Conservation (phyloP, 2,888 invertebrate genomes). For the Drosophila greeni region DNA sequence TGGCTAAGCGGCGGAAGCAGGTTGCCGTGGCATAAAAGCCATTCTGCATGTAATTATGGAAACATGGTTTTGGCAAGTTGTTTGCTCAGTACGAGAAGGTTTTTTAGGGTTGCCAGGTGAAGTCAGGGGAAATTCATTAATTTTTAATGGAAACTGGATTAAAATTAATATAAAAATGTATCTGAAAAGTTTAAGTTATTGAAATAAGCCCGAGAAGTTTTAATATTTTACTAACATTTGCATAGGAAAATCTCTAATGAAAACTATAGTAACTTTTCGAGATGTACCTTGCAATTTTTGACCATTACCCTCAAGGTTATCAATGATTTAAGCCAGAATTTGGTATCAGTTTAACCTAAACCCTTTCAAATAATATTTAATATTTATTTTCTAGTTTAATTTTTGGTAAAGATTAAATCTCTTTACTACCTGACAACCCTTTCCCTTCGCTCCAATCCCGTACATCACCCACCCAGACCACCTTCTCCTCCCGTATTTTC, state of each 20-base stretch:
- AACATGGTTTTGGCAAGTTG: conserved; percentile 72
- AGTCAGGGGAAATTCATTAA: no score
- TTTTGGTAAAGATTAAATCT: background rate
- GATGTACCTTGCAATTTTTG: background rate
- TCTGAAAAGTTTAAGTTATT: background rate
- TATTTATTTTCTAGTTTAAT: background rate
- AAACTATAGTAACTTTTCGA: background rate
- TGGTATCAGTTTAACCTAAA: fast-evolving
- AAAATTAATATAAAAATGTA: background rate
- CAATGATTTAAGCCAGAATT: no score
- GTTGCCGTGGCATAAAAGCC: conserved; percentile 43
- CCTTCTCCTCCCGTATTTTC: background rate
- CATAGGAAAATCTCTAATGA: background rate
- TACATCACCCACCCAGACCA: conserved; percentile 46
- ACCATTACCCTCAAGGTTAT: background rate
- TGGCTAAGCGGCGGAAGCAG: conserved; percentile 58
- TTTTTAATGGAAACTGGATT: background rate
- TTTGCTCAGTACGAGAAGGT: conserved; percentile 34
- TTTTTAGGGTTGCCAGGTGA: conserved; percentile 48
- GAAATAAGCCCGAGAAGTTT: background rate
- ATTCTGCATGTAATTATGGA: conserved; percentile 76
- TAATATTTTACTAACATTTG: background rate
- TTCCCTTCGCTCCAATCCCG: conserved; percentile 1
- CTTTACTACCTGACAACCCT: conserved; percentile 51
- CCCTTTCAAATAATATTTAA: background rate